Conservation (phyloP, 2,888 invertebrate species). For the Dorcus parallelipipedus region DNA sequence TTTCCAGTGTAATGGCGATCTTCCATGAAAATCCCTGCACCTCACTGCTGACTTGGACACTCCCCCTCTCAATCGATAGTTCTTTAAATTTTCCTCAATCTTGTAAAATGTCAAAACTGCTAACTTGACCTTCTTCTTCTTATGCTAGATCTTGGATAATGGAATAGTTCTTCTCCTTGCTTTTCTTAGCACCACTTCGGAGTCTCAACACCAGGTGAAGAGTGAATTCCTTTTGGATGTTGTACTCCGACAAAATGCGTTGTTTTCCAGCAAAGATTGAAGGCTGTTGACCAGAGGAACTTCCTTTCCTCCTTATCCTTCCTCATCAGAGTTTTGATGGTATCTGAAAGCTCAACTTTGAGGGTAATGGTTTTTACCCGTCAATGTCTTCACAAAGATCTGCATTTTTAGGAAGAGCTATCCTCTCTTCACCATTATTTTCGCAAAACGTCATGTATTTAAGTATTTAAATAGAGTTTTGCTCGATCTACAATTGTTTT, state of each 20-base stretch:
- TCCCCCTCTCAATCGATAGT: no score
- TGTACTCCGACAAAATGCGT: constrained; percentile 62
- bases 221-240: constrained; percentile 60
- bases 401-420: constrained; percentile 52
- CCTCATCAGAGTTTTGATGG: constrained; percentile 60
- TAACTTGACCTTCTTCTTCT: constrained; percentile 99
- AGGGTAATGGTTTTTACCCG: constrained; percentile 57
- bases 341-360: constrained; percentile 59
- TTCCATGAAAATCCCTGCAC: no score
- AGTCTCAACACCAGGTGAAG: constrained; percentile 59
- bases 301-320: no score
- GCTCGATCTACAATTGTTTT: no score
- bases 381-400: constrained; percentile 60
- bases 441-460: no score
- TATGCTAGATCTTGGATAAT: constrained; percentile 99
- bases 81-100: no score
- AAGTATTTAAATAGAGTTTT: no score
- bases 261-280: constrained; percentile 67
- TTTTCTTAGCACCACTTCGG: constrained; percentile 82
- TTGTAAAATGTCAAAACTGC: no score
- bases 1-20: no score
- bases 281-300: constrained; percentile 61
- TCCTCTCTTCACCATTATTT: no score
- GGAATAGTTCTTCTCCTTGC: constrained; percentile 99
- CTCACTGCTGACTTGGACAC: no score